These are phyloP conservation scores for Pandion haliaetus DNA, from an alignment of 2,113 vertebrate species.

Conservation along the genomic window DNA sequence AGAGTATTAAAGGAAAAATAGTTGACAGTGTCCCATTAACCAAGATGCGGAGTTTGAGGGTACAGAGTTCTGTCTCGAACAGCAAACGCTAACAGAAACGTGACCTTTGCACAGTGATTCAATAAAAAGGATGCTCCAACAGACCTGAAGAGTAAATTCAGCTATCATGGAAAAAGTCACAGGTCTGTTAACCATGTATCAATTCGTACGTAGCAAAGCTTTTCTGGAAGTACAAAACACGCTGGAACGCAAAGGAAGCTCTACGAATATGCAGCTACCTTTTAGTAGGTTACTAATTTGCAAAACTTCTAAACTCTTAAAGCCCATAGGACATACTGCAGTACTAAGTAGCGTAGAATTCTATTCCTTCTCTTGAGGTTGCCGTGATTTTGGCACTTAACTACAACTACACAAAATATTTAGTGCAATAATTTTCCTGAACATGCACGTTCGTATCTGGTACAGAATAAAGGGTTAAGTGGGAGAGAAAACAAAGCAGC, in stretches of 20 bases:
- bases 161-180: background rate
- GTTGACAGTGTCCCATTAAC: slow-evolving; percentile 56
- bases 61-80: slow-evolving; percentile 44
- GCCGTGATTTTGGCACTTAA: slow-evolving; percentile 72
- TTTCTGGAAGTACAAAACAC: slow-evolving; percentile 68
- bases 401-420: slow-evolving; percentile 65
- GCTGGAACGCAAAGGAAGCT: slow-evolving; percentile 68
- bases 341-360: slow-evolving; percentile 65
- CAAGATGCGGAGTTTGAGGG: slow-evolving; percentile 17
- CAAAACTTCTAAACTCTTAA: slow-evolving; percentile 66
- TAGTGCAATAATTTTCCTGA: slow-evolving; percentile 68
- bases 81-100: slow-evolving; percentile 33
- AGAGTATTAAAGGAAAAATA: slow-evolving; percentile 57
- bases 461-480: slow-evolving; percentile 38
- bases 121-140: slow-evolving; percentile 37
- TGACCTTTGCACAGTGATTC: slow-evolving; percentile 64
- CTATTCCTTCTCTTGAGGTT: slow-evolving; percentile 61
- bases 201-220: slow-evolving; percentile 50
- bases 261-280: slow-evolving; percentile 66
- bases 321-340: slow-evolving; percentile 70
- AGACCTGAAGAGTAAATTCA: background rate
- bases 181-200: background rate
- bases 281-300: slow-evolving; percentile 65
- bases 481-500: slow-evolving; percentile 70
- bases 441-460: slow-evolving; percentile 65